phyloP scores from a whole-genome alignment of 2,797 vertebrate genomes.

The Alfaro cultratus region DNA sequence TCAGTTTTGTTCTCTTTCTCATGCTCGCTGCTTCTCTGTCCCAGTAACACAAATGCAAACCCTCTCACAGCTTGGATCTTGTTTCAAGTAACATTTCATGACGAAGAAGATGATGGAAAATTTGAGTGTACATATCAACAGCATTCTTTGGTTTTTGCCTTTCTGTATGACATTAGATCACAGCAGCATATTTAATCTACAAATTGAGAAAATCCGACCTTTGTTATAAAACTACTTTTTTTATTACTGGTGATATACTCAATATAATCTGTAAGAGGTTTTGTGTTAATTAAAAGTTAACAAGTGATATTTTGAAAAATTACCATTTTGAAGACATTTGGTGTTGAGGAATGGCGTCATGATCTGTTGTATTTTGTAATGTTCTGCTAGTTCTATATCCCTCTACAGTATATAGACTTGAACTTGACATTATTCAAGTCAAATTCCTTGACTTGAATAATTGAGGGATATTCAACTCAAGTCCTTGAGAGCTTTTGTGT shows the following conservation, averaged over 20 bases:
- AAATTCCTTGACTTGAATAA: no score
- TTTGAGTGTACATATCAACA: slow-evolving; percentile 57
- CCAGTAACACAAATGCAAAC: slow-evolving; percentile 7
- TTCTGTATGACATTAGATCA: slow-evolving; percentile 38
- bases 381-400: background rate
- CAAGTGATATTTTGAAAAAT: background rate
- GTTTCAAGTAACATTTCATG: slow-evolving; percentile 83
- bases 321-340: background rate
- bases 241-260: background rate
- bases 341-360: background rate
- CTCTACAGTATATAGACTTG: no score
- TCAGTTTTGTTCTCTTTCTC: slow-evolving; percentile 40
- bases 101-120: slow-evolving; percentile 88
- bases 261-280: background rate
- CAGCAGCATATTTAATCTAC: background rate
- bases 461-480: background rate
- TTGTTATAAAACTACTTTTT: background rate
- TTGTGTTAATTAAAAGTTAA: background rate
- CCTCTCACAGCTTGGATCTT: slow-evolving; percentile 65
- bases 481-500: background rate
- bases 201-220: background rate
- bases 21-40: slow-evolving; percentile 6
- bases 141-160: slow-evolving; percentile 42
- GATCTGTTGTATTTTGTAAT: background rate
- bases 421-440: no score